Base-by-base conservation (phyloP, 2,797 vertebrate genomes). In the Ambastaia sidthimunki region DNA sequence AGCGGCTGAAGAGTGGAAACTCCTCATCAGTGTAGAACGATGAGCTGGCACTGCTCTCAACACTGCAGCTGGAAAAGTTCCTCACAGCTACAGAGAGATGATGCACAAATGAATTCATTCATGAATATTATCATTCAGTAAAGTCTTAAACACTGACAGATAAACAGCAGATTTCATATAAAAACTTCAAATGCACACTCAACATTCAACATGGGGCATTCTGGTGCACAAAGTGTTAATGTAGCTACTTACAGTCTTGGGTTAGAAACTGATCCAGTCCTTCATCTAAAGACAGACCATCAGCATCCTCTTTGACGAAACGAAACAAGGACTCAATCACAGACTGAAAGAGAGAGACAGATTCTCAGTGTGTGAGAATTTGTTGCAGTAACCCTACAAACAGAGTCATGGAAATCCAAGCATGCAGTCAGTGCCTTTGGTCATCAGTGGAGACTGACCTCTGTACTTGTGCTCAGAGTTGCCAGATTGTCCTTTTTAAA, bases 241-340 rank as follows among this genome's bases (percentile, higher is more conserved):
- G 48, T 2, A 69, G 13, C 31, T 13, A 80, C 94, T 92, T 90
- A 98, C 97, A 78, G 88, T 85, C 95, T 70, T 69, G 91, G 82
- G 91, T 86, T 71, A 99, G 91, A 80, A 97, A 94, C 3, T 72
- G 69, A 66, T 96, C 94, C 50, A 98, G 85, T 11, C 92, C 93
- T 59, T 93, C 90, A 18, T 87, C 91, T 67, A 98, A 88, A 65
- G 89, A 94, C 48, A 95, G 90, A 50, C 87, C 89, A 62, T 94
- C 95, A 10, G 95, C 93, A 0, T 92, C 94, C 81, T 96, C 94
- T 87, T 96, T 89, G 70, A 98, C 94, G 52, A 93, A 98, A n/a
- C 88, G 92, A 62, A 95, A 86, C 15, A 97, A 93, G 1, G 90
- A 81, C 0, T 94, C 96, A 74, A 98, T 92, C 87, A 97, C 95